A percentile compares a stretch with the other conserved stretches of the same genome.
Evolutionary conservation across 1,140 invertebrate genomes (phyloP).

Genomic region (Drosophila repletoides): DNA sequence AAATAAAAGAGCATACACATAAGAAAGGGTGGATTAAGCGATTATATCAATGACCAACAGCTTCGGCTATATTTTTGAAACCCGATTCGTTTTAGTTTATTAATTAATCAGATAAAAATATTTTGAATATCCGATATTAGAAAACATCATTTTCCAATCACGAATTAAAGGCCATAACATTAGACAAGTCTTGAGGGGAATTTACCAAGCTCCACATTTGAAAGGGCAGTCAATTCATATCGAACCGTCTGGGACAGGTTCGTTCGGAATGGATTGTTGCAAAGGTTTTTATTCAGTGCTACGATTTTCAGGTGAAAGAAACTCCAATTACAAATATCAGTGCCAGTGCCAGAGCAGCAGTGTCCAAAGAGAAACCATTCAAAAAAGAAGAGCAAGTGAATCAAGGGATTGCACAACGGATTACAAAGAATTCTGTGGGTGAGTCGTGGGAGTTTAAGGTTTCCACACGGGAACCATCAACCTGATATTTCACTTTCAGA

Average conservation of each 20-base stretch:
- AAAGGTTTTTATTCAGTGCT: conserved; percentile 58
- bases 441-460: conserved; percentile 38
- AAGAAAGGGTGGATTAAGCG: too few relatives aligned
- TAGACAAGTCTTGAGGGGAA: neutral
- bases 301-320: conserved; percentile 66
- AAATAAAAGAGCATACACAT: too few relatives aligned
- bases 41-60: too few relatives aligned
- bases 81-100: too few relatives aligned
- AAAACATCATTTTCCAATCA: too few relatives aligned
- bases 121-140: too few relatives aligned
- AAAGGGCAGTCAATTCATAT: neutral
- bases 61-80: too few relatives aligned
- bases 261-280: conserved; percentile 7
- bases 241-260: conserved; percentile 28
- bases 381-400: neutral
- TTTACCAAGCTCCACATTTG: neutral
- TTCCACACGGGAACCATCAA: neutral
- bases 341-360: too few relatives aligned
- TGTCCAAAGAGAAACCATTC: neutral
- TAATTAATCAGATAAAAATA: too few relatives aligned
- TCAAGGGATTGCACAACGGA: conserved; percentile 42
- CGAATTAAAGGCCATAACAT: too few relatives aligned
- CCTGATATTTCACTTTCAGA: conserved; percentile 1
- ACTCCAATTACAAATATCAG: conserved; percentile 52
- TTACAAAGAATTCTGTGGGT: conserved; percentile 53